Conservation (phyloP, 1,140 invertebrate species). For the Brachionus manjavacas region DNA sequence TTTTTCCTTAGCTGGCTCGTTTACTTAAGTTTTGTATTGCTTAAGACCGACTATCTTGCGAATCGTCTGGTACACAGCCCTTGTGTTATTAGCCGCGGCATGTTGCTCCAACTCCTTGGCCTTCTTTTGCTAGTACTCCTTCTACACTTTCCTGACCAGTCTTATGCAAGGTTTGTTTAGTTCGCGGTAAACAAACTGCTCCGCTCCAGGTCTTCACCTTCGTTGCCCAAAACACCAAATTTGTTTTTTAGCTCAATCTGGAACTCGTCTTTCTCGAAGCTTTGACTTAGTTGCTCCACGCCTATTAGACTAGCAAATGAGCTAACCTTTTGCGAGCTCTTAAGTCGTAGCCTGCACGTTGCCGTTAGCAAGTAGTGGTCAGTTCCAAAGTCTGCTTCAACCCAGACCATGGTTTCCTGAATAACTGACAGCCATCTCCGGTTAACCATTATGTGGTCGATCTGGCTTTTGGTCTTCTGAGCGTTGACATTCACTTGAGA, state of each 20-base stretch:
- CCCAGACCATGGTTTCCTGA: constrained; percentile 44
- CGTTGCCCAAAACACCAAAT: neutral
- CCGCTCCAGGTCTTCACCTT: neutral
- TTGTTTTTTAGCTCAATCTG: neutral
- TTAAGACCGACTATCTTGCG: too few species aligned
- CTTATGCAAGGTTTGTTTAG: neutral
- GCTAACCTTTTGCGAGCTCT: neutral
- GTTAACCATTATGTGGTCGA: neutral
- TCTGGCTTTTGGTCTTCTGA: neutral
- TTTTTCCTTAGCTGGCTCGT: too few species aligned
- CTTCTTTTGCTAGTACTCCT: too few species aligned
- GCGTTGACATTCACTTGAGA: neutral
- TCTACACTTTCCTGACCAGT: neutral
- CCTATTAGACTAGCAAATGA: neutral
- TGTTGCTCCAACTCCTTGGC: too few species aligned
- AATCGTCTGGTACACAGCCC: too few species aligned
- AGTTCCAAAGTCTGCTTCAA: constrained; percentile 43
- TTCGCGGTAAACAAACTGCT: neutral
- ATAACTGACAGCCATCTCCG: constrained; percentile 43
- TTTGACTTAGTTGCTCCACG: neutral
- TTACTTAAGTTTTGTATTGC: too few species aligned
- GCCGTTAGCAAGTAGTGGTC: constrained; percentile 44
- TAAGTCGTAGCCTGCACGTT: neutral
- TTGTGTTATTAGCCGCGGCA: too few species aligned
- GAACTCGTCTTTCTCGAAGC: neutral